These are phyloP conservation scores for Hermodice carunculata DNA, from an alignment of 2,888 invertebrate species.

Conservation along the genomic window DNA sequence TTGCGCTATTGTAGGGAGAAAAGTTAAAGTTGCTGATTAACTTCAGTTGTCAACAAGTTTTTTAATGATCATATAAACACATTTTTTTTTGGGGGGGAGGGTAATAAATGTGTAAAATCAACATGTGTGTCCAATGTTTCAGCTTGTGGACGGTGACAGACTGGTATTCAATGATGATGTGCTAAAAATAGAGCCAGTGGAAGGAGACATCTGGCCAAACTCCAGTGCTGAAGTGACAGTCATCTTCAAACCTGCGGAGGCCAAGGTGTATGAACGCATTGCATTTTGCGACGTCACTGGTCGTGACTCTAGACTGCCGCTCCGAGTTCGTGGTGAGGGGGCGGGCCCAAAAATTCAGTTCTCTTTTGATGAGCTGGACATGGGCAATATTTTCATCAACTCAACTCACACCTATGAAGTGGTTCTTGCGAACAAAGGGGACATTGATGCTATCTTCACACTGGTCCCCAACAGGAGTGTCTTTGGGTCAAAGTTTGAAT, in stretches of 20 bases:
- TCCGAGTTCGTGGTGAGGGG: conserved; percentile 67
- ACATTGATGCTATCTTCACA: conserved; percentile 69
- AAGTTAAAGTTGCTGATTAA: too few species aligned
- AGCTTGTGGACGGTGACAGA: conserved; percentile 60
- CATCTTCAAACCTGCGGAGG: conserved; percentile 67
- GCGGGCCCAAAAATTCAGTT: conserved; percentile 68
- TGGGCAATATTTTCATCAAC: conserved; percentile 69
- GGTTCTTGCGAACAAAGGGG: conserved; percentile 68
- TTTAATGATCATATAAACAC: too few species aligned
- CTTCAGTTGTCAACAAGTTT: too few species aligned
- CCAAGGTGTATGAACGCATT: conserved; percentile 63
- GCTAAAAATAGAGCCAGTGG: conserved; percentile 65
- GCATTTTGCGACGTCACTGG: conserved; percentile 70
- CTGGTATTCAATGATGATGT: conserved; percentile 67
- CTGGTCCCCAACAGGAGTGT: conserved; percentile 57
- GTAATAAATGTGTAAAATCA: too few species aligned
- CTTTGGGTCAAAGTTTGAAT: conserved; percentile 66
- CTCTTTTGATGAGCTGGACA: conserved; percentile 65
- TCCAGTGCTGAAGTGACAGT: conserved; percentile 64
- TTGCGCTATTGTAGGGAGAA: too few species aligned
- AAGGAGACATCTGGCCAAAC: conserved; percentile 70
- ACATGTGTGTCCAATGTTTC: too few species aligned
- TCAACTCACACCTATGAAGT: conserved; percentile 69
- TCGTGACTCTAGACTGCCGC: conserved; percentile 66
- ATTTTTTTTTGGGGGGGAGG: too few species aligned